Conservation (phyloP, 2,113 vertebrate genomes). For the Micronisus gabar region DNA sequence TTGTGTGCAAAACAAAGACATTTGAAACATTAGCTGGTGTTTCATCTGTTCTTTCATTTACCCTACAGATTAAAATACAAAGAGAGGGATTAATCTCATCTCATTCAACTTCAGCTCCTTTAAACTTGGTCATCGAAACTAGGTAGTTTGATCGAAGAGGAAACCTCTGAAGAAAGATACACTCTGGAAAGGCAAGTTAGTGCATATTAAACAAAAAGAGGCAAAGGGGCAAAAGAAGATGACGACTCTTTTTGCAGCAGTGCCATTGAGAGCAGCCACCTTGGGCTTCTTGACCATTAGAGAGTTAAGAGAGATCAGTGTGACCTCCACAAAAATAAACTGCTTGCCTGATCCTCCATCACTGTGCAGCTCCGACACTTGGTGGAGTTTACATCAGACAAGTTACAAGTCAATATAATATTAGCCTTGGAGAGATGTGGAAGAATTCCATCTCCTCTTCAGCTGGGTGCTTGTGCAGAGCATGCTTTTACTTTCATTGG, state of each 20-base stretch:
- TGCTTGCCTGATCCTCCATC: background rate
- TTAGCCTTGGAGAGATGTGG: background rate
- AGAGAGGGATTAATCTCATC: background rate
- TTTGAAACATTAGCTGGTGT: background rate
- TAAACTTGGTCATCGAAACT: background rate
- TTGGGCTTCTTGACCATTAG: background rate
- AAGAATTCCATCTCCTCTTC: background rate
- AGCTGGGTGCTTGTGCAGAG: background rate
- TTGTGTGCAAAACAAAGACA: background rate
- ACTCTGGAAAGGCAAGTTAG: background rate
- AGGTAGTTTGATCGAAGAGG: background rate
- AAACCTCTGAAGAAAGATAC: background rate
- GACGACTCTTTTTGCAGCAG: background rate
- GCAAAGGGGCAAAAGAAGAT: background rate
- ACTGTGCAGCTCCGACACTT: accelerated
- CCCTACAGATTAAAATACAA: background rate
- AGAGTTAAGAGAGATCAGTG: background rate
- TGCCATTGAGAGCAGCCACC: background rate
- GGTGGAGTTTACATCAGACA: background rate
- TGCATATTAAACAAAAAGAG: background rate
- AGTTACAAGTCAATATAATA: background rate
- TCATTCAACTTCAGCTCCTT: background rate
- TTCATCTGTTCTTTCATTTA: background rate
- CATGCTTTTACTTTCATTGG: background rate
- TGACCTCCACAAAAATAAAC: background rate